Base-by-base conservation (phyloP, 2,113 vertebrate species). In the Lamprotornis superbus region DNA sequence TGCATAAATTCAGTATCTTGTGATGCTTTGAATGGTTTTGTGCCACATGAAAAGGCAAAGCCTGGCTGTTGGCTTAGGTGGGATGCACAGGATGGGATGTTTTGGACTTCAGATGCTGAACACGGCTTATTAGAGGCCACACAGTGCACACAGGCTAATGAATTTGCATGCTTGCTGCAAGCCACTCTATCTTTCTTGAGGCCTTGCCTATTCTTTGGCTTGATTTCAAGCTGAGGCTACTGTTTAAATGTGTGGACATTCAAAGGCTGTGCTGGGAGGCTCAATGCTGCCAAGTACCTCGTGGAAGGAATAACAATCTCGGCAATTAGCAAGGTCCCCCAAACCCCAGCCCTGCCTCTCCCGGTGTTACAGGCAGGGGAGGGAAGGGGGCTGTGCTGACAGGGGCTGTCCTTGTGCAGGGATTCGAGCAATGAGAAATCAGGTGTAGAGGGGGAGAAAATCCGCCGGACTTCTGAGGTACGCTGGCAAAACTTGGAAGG, bases 301-400 rank as follows among this genome's bases (percentile, higher is more conserved):
- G 87, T 97, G 94, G 71, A 96, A 96, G 90, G 97, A 97, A 97
- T 96, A 96, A 96, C 89, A 95, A 95, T 94, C 55, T 85, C 42
- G 4, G 73, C 89, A 96, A 95, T 95, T 94, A 95, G 79, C 46
- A 42, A 46, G 24, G 67, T 69, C 46, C 82, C 78, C 64, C 75
- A 47, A 30, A 86, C 0, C n/a, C 68, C 70, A 71, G 65, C 75
- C 53, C 71, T 86, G 69, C 71, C 46, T 90, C 27, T 63, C 53
- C 49, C 1, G 0, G 35, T 44, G 37, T 30, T 37, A 14, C 8
- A 15, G 63, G 52, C 90, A 83, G 46, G 74, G 70, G n/a, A 80
- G 59, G 42, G 63, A 27, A 60, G n/a, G 46, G 39, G 42, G 19
- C 80, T 93, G 57, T 25, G 76, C 60, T 86, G 67, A 17, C 69